phyloP scores from a whole-genome alignment of 2,113 vertebrate species.

The Parus major region DNA sequence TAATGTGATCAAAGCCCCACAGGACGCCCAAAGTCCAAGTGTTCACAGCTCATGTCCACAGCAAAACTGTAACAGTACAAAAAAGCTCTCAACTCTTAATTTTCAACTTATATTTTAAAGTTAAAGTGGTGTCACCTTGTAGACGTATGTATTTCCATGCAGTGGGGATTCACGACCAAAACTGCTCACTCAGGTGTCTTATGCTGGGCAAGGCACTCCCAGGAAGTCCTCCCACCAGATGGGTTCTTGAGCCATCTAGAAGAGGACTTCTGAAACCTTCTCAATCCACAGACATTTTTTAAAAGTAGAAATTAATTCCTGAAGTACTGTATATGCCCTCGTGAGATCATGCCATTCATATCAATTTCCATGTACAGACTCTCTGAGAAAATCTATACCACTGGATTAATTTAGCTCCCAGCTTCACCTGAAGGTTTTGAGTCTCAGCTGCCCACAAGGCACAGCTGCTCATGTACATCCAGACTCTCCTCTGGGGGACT shows the following conservation, averaged over 20 bases:
- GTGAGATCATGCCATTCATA: neutral
- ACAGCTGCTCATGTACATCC: neutral
- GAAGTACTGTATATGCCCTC: neutral
- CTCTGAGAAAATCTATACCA: neutral
- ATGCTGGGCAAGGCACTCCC: fast-evolving
- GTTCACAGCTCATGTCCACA: neutral
- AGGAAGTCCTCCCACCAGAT: neutral
- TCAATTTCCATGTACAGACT: neutral
- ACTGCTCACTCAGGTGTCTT: neutral
- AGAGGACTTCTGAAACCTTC: neutral
- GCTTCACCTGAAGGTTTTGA: neutral
- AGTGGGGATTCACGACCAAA: neutral
- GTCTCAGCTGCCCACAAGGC: neutral
- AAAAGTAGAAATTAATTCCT: neutral
- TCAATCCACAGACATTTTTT: neutral
- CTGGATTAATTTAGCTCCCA: neutral
- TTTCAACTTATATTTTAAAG: neutral
- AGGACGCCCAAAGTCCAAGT: neutral
- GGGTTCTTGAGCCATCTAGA: neutral
- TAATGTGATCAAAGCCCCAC: neutral
- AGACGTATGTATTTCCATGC: neutral
- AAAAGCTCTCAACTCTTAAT: neutral
- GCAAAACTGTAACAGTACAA: neutral
- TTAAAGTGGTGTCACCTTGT: neutral
- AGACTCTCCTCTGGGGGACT: neutral